Conservation (phyloP, 2,888 invertebrate genomes). For the Elysia crispata region DNA sequence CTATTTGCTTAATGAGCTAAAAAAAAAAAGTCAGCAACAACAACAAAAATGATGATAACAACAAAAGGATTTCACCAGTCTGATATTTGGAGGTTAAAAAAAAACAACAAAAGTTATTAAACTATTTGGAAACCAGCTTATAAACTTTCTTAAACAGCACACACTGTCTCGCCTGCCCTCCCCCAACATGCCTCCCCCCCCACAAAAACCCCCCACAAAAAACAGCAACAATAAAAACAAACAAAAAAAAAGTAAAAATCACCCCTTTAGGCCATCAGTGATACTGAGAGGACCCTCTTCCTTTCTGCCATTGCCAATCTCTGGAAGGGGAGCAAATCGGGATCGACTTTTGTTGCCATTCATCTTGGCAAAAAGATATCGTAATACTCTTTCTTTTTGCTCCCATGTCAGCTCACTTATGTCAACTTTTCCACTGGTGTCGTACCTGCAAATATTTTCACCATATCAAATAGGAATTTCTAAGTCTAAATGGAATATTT, state of each 20-base stretch:
- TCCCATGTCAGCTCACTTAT: constrained; percentile 77
- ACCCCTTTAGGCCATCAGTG: constrained; percentile 51
- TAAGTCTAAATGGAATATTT: too few relatives aligned
- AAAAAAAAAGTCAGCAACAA: too few relatives aligned
- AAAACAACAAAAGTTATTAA: too few relatives aligned
- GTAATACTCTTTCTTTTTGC: constrained; percentile 76
- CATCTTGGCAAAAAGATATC: constrained; percentile 77
- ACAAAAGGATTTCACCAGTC: too few relatives aligned
- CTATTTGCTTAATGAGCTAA: too few relatives aligned
- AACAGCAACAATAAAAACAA: too few relatives aligned
- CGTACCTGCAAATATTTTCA: constrained; percentile 52
- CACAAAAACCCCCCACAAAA: too few relatives aligned
- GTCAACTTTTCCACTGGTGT: constrained; percentile 68
- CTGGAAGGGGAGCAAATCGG: constrained; percentile 25
- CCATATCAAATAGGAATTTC: too few relatives aligned
- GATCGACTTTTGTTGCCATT: constrained; percentile 59
- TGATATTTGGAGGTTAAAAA: neutral
- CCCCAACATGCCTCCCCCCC: too few relatives aligned
- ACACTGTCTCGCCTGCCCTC: too few relatives aligned
- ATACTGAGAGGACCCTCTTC: constrained; percentile 54
- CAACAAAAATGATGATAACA: too few relatives aligned
- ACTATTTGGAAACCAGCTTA: neutral
- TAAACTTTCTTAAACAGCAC: too few relatives aligned
- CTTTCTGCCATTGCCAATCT: constrained; percentile 43
- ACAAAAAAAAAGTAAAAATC: constrained; percentile 34